phyloP scores from a whole-genome alignment of 2,113 vertebrate species.

The Marcusenius ussheri region DNA sequence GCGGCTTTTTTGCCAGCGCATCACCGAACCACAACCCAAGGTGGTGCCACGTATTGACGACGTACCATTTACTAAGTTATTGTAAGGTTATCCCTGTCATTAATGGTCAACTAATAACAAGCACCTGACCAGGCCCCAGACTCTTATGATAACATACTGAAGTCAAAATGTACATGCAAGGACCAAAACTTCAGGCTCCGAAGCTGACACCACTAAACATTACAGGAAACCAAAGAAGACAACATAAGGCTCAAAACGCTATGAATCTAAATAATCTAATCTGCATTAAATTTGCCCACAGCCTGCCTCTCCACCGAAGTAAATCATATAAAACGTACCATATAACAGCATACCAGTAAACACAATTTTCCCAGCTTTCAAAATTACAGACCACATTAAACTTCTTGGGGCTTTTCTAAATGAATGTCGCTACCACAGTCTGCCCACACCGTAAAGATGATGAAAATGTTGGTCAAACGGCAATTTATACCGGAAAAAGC shows the following conservation, averaged over 20 bases:
- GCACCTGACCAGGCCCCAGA: background rate
- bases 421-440: background rate
- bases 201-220: background rate
- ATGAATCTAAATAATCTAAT: slow-evolving; percentile 1
- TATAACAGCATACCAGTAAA: background rate
- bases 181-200: background rate
- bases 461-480: slow-evolving; percentile 11
- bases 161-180: background rate
- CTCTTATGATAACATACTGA: background rate
- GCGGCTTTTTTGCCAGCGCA: background rate
- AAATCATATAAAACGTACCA: background rate
- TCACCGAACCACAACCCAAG: background rate
- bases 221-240: background rate
- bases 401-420: background rate
- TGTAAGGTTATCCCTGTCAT: background rate
- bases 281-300: background rate
- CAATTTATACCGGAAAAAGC: background rate
- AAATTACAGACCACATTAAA: slow-evolving; percentile 22
- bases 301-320: background rate
- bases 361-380: slow-evolving; percentile 1
- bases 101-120: background rate
- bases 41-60: background rate
- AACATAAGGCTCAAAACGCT: background rate
- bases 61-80: background rate
- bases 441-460: slow-evolving; percentile 13